Base-by-base conservation (phyloP, 2,888 invertebrate species). In the Tanypteryx hageni region DNA sequence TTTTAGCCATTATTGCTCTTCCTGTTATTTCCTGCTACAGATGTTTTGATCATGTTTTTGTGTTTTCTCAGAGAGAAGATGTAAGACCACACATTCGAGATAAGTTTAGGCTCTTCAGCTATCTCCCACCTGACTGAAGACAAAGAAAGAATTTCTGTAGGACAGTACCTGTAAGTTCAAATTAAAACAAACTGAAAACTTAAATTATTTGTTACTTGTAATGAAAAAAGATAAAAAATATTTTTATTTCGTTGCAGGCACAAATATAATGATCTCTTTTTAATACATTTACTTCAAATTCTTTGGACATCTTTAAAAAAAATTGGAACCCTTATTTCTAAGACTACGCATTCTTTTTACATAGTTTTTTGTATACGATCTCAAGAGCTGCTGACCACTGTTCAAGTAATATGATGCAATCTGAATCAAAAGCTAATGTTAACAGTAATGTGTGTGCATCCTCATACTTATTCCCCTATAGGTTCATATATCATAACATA, bases 21-120 rank as follows among this genome's bases (percentile, higher is more conserved):
- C 76, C 7, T 3, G 1, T 84, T 14, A 27, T 11, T 18, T 31
- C 22, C 18, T 14, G 91, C 86, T 58, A 58, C 22, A 16, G n/a
- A 76, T 84, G 61, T 93, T 92, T 85, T 92, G 76, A 81, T 92
- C 85, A 81, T 93, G 91, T 92, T 92, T 89, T 82, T 93, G 84
- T 92, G 93, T 93, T 94, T 94, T 96, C 96, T 92, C 96, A 98
- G 98, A 98, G 98, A 94, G 98, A 98, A 95, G 99, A 99, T 95
- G 99, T 99, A 0, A 96, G 99, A 93, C 99, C 99, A 3, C 97
- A 98, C 95, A 98, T 99, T 94, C 96, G 98, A 93, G 98, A 98
- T 94, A 98, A 98, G 94, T 99, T 98, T 96, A 97, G 98, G 94
- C 96, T 99, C 13, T 98, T 98, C 95, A 98, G 98, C 94, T 98